Conservation (phyloP, 2,797 vertebrate genomes). For the Phataginus tricuspis region DNA sequence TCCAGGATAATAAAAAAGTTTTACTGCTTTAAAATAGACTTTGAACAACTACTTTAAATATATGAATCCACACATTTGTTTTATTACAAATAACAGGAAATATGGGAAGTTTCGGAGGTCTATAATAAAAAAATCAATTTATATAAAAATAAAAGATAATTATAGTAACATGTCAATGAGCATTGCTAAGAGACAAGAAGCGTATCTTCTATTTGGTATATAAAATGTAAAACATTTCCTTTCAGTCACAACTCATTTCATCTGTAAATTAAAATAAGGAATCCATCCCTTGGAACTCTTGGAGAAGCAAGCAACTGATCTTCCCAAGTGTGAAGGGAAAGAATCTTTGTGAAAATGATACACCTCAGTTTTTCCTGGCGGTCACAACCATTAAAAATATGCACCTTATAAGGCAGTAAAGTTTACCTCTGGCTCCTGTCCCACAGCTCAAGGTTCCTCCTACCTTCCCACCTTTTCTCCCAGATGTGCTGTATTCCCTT, state of each 20-base stretch:
- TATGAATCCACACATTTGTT: neutral
- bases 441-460: neutral
- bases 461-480: neutral
- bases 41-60: slow-evolving; percentile 19
- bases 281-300: neutral
- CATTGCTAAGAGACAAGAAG: slow-evolving; percentile 50
- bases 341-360: slow-evolving; percentile 12
- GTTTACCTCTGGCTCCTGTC: neutral
- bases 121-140: slow-evolving; percentile 43
- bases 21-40: neutral
- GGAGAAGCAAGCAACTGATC: neutral
- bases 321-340: neutral
- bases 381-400: neutral
- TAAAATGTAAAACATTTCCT: slow-evolving; percentile 52
- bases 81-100: slow-evolving; percentile 17
- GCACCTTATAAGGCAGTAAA: neutral
- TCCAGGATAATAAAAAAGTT: neutral
- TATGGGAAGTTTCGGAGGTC: neutral
- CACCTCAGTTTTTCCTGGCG: neutral
- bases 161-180: neutral
- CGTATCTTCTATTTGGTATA: neutral
- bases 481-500: neutral
- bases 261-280: slow-evolving; percentile 50
- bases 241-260: slow-evolving; percentile 31
- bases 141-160: slow-evolving; percentile 6